Evolutionary conservation across 2,888 invertebrate species (phyloP).

Genomic region (Magallana nippona): DNA sequence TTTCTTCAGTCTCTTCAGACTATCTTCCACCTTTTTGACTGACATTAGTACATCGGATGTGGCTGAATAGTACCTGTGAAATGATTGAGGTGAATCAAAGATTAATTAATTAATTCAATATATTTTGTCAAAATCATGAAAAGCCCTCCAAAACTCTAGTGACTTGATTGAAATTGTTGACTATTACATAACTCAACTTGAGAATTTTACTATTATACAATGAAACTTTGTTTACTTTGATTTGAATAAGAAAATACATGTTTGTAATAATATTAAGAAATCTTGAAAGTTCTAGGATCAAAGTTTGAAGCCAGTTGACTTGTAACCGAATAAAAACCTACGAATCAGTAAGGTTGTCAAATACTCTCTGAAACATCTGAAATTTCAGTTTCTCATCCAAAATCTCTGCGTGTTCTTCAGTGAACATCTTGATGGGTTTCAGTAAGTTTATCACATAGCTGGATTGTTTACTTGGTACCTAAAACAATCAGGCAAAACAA

Average conservation of each 20-base stretch:
- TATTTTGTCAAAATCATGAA: too few species aligned
- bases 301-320: neutral
- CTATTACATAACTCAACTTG: too few species aligned
- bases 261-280: too few species aligned
- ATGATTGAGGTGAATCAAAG: slow-evolving; percentile 12
- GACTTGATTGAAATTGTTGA: too few species aligned
- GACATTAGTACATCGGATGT: slow-evolving; percentile 94
- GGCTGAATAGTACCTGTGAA: slow-evolving; percentile 80
- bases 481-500: slow-evolving; percentile 31
- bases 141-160: too few species aligned
- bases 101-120: too few species aligned
- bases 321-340: slow-evolving; percentile 55
- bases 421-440: slow-evolving; percentile 73
- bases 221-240: too few species aligned
- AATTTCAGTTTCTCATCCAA: slow-evolving; percentile 62
- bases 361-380: slow-evolving; percentile 64
- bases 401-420: slow-evolving; percentile 67
- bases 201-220: too few species aligned
- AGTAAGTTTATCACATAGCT: slow-evolving; percentile 69
- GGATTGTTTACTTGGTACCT: slow-evolving; percentile 78
- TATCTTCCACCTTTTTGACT: slow-evolving; percentile 97
- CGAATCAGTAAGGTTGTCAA: slow-evolving; percentile 68
- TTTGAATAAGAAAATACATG: too few species aligned
- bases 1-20: slow-evolving; percentile 92
- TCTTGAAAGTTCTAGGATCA: too few species aligned